Evolutionary conservation across 2,113 vertebrate genomes (phyloP).

Genomic region (Microcebus griseorufus): DNA sequence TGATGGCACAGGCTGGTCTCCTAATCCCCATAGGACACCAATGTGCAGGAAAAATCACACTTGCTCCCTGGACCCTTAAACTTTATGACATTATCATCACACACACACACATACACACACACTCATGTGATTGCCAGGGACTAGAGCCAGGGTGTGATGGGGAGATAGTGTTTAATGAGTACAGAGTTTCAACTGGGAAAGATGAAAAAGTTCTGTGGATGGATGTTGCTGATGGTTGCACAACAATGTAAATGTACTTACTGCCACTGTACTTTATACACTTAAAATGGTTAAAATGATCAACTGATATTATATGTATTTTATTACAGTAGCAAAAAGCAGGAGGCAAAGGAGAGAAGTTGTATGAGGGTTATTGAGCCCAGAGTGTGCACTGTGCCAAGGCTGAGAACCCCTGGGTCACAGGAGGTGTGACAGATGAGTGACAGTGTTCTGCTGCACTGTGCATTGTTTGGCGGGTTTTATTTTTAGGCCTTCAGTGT

Average conservation of each 20-base stretch:
- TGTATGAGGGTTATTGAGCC: not conserved
- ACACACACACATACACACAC: not conserved
- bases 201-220: not conserved
- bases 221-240: too few species aligned
- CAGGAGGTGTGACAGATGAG: too few species aligned
- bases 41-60: rapidly evolving
- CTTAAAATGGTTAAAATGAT: not conserved
- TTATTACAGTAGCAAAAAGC: not conserved
- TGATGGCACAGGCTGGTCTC: not conserved
- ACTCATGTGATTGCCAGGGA: not conserved
- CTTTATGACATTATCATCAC: not conserved
- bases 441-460: not conserved
- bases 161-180: not conserved
- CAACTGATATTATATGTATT: not conserved
- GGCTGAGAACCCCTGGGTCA: not conserved
- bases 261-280: not conserved
- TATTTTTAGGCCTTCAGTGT: not conserved
- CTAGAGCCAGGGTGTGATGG: not conserved
- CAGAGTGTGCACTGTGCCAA: not conserved
- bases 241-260: too few species aligned
- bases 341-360: not conserved
- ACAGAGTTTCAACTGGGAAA: not conserved
- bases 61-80: not conserved
- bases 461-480: not conserved
- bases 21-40: not conserved